Conservation (phyloP, 2,113 vertebrate genomes). For the Cyprinodon brontotheroides region DNA sequence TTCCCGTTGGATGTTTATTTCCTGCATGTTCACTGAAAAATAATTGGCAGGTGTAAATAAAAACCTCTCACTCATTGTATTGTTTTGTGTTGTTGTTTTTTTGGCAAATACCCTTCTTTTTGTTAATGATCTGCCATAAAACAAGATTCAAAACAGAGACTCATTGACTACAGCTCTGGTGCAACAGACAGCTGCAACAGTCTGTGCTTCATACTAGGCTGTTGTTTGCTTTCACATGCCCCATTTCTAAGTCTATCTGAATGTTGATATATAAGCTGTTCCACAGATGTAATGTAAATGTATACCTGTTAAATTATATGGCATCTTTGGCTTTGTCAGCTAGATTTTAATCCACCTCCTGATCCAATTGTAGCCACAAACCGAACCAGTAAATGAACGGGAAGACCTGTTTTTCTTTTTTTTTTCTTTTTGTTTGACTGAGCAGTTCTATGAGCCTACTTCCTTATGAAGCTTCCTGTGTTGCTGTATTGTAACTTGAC, state of each 20-base stretch:
- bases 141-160: conserved; percentile 13
- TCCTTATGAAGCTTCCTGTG: conserved; percentile 25
- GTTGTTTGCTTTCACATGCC: conserved; percentile 20
- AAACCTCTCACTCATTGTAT: neutral
- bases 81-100: neutral
- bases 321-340: neutral
- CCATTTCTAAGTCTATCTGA: conserved; percentile 1
- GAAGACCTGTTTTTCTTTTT: neutral
- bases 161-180: conserved; percentile 26
- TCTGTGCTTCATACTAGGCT: conserved; percentile 34
- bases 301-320: neutral
- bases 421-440: conserved; percentile 16
- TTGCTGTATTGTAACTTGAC: neutral
- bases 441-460: conserved; percentile 1
- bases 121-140: neutral
- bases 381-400: neutral
- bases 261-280: neutral
- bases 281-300: neutral
- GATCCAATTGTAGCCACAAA: neutral
- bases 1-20: neutral
- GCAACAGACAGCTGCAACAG: conserved; percentile 44
- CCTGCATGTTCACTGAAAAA: neutral
- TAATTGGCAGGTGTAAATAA: neutral
- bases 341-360: neutral
- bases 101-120: neutral